Percentiles rank a stretch among this genome's conserved stretches.
phyloP scores from a whole-genome alignment of 2,888 invertebrate genomes.

The Crematogaster levior region DNA sequence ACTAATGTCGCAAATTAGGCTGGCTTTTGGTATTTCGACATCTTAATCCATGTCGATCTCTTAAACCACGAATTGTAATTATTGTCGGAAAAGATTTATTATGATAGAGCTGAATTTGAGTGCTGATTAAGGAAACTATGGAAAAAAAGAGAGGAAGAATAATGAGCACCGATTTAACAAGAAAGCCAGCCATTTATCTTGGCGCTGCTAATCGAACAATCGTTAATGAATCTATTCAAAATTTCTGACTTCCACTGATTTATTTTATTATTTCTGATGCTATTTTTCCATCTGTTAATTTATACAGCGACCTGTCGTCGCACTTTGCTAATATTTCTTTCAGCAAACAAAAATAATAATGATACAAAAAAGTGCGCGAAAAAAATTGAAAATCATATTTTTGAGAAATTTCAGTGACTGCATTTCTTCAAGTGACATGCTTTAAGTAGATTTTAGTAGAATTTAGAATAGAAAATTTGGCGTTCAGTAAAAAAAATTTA shows the following conservation, averaged over 20 bases:
- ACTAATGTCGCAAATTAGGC: conserved; percentile 2
- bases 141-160: not conserved
- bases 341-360: not conserved
- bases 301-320: not conserved
- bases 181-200: conserved; percentile 16
- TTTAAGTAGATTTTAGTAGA: too few species aligned
- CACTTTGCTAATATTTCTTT: not conserved
- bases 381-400: not conserved
- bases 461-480: too few species aligned
- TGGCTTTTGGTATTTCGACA: conserved; percentile 7
- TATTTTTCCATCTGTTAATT: not conserved
- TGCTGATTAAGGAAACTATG: not conserved
- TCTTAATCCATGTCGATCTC: conserved; percentile 1
- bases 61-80: conserved; percentile 10
- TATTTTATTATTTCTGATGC: conserved; percentile 17
- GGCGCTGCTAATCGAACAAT: not conserved
- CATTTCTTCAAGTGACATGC: too few species aligned
- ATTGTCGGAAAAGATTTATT: not conserved
- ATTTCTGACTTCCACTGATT: not conserved
- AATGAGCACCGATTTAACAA: conserved; percentile 30
- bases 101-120: conserved; percentile 22
- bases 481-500: not conserved
- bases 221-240: conserved; percentile 5
- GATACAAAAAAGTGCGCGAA: not conserved
- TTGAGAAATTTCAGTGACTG: not conserved